Evolutionary conservation across 2,888 invertebrate genomes (phyloP), one percentile per base, ranked within the genome.

Genomic region (Plusia festucae): DNA sequence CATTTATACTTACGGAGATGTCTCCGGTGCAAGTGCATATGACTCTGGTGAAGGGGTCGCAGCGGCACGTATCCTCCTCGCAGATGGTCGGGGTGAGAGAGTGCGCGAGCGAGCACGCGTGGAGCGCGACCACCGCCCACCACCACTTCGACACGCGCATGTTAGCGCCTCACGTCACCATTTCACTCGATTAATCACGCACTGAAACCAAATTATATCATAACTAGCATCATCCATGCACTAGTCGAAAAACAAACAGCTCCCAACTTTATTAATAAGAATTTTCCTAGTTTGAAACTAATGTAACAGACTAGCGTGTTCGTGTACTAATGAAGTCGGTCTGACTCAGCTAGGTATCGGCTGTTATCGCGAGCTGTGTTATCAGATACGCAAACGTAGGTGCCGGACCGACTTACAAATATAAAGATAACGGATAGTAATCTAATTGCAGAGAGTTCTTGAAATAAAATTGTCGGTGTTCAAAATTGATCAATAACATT

Each of bases 31-130:
- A 96, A 82, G 93, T 93, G 88, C 96, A 96, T 83, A 95, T 95
- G 76, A 96, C 93, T 70, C 95, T 91, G 44, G 95, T 95, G 83
- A 95, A 95, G 52, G 94, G 87, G 85, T 96, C 96, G 87, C 96
- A 96, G 67, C 89, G 92, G 83, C 96, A 96, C 54, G 94, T 93
- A 53, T 95, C 91, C 76, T 96, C 95, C 73, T 95, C 91, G 88
- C 96, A 96, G 65, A 94, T 83, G 59, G 92, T 94, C 55, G 92
- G 94, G 61, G 87, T 84, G 68, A 79, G 66, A 22, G 85, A 77
- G 81, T 91, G 92, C 79, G 90, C 90, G 34, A 85, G 73, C 51
- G 83, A 76, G 63, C 79, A 85, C 81, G 86, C 89, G 65, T 76
- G 81, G 78, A 93, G 85, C 86, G 85, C 87, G 64, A 87, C 79